Evolutionary conservation across 2,113 vertebrate genomes (phyloP).

Genomic region (Chrysemys picta): DNA sequence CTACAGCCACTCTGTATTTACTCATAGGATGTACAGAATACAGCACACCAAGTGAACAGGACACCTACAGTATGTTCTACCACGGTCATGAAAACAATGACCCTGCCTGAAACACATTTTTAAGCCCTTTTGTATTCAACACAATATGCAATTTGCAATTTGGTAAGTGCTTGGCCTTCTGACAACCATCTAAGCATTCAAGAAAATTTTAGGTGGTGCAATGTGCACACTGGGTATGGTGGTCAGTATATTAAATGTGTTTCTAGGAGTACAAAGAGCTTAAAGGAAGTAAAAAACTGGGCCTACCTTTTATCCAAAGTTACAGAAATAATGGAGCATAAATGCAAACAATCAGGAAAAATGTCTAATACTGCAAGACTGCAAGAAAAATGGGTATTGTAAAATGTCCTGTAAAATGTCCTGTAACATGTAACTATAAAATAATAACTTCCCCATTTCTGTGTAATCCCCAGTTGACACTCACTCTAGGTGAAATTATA

Average conservation of each 20-base stretch:
- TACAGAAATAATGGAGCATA: not conserved
- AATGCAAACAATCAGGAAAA: slow-evolving; percentile 1
- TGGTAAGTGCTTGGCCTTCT: not conserved
- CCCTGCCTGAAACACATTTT: not conserved
- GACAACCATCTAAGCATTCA: not conserved
- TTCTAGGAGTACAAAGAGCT: not conserved
- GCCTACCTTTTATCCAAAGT: not conserved
- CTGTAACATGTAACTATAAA: not conserved
- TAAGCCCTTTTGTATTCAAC: not conserved
- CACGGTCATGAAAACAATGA: not conserved
- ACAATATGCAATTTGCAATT: not conserved
- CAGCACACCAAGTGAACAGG: not conserved
- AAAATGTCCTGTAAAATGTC: not conserved
- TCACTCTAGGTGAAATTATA: slow-evolving; percentile 1
- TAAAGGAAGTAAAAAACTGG: not conserved
- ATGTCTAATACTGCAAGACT: not conserved
- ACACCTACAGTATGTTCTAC: not conserved
- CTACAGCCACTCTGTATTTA: not conserved
- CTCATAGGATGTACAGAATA: not conserved
- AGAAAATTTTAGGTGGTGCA: not conserved
- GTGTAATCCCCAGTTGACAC: not conserved
- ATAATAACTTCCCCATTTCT: not conserved
- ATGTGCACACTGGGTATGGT: rapidly evolving
- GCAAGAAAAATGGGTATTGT: not conserved
- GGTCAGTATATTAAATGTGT: not conserved